Evolutionary conservation across 2,888 invertebrate species (phyloP).

Genomic region (Cremastobaeus sp.): DNA sequence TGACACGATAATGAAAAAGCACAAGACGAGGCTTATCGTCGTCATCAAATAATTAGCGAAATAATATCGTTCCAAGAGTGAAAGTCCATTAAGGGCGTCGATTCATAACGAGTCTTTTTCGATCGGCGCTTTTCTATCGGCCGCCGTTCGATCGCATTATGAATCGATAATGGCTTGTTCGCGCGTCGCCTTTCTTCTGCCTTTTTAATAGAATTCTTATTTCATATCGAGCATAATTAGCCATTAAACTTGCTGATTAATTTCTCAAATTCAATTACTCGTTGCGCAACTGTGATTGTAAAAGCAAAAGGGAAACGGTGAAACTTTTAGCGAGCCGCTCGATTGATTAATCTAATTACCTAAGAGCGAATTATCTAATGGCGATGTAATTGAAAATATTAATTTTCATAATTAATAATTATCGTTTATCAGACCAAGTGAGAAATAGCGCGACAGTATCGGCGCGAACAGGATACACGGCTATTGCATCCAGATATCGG

Average conservation of each 20-base stretch:
- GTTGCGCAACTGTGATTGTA: conserved; percentile 5
- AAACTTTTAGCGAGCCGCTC: not conserved
- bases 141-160: conserved; percentile 33
- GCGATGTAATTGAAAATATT: too few species aligned
- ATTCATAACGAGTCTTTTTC: too few species aligned
- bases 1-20: too few species aligned
- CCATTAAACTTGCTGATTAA: conserved; percentile 16
- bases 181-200: conserved; percentile 26
- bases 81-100: conserved; percentile 31
- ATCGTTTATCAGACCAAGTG: too few species aligned
- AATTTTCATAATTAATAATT: too few species aligned
- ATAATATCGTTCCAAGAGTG: conserved; percentile 24
- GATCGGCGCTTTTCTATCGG: conserved; percentile 31
- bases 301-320: not conserved
- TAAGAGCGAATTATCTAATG: too few species aligned
- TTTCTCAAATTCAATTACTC: conserved; percentile 27
- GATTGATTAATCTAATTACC: too few species aligned
- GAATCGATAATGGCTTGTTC: conserved; percentile 34
- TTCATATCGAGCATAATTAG: conserved; percentile 30
- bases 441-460: too few species aligned
- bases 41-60: conserved; percentile 17
- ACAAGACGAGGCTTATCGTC: not conserved
- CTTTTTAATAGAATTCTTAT: conserved; percentile 8
- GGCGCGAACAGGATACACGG: too few species aligned
- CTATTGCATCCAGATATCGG: too few species aligned